These are phyloP conservation scores for Aplodontia rufa DNA, from an alignment of 2,113 vertebrate genomes.

Conservation along the genomic window DNA sequence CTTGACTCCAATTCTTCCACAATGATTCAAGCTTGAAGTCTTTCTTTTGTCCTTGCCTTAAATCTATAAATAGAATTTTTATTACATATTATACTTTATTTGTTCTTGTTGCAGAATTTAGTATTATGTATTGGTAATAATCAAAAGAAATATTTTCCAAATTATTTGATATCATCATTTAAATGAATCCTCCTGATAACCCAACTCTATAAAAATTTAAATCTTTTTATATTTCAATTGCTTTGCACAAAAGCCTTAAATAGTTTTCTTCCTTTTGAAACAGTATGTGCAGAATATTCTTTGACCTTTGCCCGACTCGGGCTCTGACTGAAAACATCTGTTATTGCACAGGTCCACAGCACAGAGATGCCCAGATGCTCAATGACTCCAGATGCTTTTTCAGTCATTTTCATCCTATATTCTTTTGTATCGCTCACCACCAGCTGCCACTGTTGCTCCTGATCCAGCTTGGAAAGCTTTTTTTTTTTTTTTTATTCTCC, in stretches of 20 bases:
- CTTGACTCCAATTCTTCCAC: neutral
- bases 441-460: neutral
- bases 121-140: neutral
- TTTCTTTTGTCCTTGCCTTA: neutral
- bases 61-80: neutral
- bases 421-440: neutral
- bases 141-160: neutral
- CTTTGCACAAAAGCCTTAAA: slow-evolving; percentile 10
- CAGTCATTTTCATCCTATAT: neutral
- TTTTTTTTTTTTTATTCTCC: neutral
- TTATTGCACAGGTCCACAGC: neutral
- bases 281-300: neutral
- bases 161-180: neutral
- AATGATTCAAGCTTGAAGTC: neutral
- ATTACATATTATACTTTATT: neutral
- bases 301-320: neutral
- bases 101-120: neutral
- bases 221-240: neutral
- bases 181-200: neutral
- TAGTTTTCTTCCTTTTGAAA: slow-evolving; percentile 18
- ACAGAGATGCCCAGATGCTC: neutral
- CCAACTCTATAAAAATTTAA: neutral
- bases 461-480: neutral
- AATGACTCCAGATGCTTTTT: slow-evolving; percentile 13
- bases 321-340: neutral